A percentile compares a stretch with the other conserved stretches of the same genome.
Conservation (phyloP, 2,888 invertebrate genomes). For the Maniola hyperantus region DNA sequence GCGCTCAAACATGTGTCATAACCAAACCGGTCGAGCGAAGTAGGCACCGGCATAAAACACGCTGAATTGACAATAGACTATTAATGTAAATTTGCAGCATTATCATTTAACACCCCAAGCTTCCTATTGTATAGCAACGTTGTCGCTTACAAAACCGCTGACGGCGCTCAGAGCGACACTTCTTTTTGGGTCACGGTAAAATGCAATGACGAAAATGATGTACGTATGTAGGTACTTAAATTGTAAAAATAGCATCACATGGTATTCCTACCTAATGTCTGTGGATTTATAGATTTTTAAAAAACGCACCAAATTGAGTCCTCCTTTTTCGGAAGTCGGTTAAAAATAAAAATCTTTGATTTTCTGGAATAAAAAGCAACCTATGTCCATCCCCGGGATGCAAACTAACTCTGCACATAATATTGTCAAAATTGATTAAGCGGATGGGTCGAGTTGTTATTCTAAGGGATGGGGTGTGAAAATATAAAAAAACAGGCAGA, state of each 20-base stretch:
- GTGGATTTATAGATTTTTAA: too few species aligned
- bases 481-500: too few species aligned
- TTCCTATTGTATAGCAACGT: conserved; percentile 44
- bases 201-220: conserved; percentile 15
- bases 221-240: neutral
- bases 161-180: conserved; percentile 51
- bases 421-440: too few species aligned
- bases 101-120: conserved; percentile 53
- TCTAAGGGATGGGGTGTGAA: too few species aligned
- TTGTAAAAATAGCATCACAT: neutral
- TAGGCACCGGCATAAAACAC: conserved; percentile 47
- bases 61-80: conserved; percentile 68
- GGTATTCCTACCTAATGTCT: too few species aligned
- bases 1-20: conserved; percentile 71
- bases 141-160: conserved; percentile 50
- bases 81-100: conserved; percentile 68
- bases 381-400: too few species aligned
- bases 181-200: conserved; percentile 62
- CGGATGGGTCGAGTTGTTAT: too few species aligned
- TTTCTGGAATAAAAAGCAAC: too few species aligned
- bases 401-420: too few species aligned
- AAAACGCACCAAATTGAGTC: too few species aligned
- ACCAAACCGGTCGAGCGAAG: conserved; percentile 63
- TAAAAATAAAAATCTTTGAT: too few species aligned
- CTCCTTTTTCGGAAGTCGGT: too few species aligned